Conservation (phyloP, 64 coral and sea anemone species). For the Orbicella faveolata region DNA sequence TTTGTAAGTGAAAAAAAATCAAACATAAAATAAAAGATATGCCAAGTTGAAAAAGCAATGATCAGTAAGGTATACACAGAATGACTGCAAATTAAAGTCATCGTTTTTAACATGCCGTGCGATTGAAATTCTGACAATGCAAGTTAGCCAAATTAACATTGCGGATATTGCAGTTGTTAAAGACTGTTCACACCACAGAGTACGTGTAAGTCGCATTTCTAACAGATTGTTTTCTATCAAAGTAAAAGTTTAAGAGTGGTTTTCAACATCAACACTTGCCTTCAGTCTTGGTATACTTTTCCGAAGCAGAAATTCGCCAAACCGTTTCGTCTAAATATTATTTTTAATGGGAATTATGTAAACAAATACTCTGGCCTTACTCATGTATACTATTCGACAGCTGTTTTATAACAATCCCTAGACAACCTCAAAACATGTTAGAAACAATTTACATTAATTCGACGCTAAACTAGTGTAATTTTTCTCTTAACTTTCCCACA, state of each 20-base stretch:
- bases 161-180: too few species aligned
- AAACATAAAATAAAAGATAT: too few species aligned
- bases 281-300: background rate
- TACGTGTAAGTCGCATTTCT: too few species aligned
- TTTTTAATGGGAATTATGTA: conserved; percentile 25
- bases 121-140: too few species aligned
- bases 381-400: conserved; percentile 25
- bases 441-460: conserved; percentile 40
- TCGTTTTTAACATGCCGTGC: too few species aligned
- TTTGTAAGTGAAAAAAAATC: too few species aligned
- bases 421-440: conserved; percentile 36
- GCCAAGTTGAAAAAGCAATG: too few species aligned
- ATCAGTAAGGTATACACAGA: too few species aligned
- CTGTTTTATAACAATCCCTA: background rate
- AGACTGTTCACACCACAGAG: too few species aligned
- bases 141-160: too few species aligned
- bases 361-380: conserved; percentile 45
- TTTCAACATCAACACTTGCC: background rate
- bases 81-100: too few species aligned
- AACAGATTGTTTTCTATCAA: too few species aligned
- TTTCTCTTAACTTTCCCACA: background rate
- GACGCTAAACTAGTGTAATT: background rate
- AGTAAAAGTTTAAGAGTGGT: background rate
- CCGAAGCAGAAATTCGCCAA: background rate
- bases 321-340: background rate